Conservation (phyloP, 2,888 invertebrate genomes). For the Phaonia tiefii region DNA sequence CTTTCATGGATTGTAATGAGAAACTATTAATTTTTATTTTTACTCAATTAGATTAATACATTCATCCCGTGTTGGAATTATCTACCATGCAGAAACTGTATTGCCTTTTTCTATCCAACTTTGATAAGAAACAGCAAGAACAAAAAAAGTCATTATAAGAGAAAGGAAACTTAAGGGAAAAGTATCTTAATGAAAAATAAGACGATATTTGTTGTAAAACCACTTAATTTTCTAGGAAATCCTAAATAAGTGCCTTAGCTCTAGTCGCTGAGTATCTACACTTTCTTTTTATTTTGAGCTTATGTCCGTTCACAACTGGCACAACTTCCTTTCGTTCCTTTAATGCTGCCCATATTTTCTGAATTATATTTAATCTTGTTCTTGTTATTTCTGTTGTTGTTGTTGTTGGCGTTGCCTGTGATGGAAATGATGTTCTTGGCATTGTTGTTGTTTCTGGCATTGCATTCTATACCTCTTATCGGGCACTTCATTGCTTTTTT, state of each 20-base stretch:
- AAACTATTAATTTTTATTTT: no score
- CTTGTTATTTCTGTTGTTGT: neutral
- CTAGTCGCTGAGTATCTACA: neutral
- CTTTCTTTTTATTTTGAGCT: neutral
- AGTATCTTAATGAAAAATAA: constrained; percentile 4
- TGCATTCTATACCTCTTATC: neutral
- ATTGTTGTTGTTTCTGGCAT: no score
- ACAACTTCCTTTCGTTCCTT: no score
- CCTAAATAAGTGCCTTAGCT: constrained; percentile 18
- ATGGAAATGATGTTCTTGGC: no score
- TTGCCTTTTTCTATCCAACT: no score
- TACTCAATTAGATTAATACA: no score
- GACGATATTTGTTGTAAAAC: constrained; percentile 18
- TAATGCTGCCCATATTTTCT: neutral
- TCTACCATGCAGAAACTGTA: no score
- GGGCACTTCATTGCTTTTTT: constrained; percentile 2
- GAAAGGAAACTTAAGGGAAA: neutral
- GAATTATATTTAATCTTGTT: neutral
- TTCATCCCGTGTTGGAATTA: no score
- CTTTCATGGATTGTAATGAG: no score
- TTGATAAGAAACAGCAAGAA: neutral
- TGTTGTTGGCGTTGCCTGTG: constrained; percentile 2
- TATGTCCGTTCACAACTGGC: neutral
- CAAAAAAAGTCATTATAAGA: neutral
- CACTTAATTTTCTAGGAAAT: constrained; percentile 17